Evolutionary conservation across 1,140 invertebrate species (phyloP), one percentile per base, ranked within the genome.

Genomic region (Eriocheir sinensis): DNA sequence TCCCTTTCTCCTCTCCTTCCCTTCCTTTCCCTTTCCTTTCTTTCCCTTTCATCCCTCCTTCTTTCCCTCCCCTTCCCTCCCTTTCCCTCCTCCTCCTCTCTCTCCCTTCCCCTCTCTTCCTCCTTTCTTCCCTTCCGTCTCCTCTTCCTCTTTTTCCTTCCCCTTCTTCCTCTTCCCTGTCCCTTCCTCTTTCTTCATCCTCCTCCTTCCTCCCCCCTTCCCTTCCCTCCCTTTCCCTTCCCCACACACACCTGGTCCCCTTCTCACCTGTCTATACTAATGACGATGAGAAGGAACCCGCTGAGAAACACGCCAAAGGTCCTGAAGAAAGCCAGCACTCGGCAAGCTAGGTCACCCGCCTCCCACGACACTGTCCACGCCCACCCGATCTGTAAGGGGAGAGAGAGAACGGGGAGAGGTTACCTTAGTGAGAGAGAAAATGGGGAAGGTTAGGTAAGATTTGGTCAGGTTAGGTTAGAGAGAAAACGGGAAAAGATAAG

Each of bases 301-400:
- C 98, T 99, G 89, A 99, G 97, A 97, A 98, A 99, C 0, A 99
- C 97, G 0, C 98, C 98, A 96, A 99, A 99, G 85, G 98, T 98
- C 90, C 98, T 96, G 96, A 98, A 98, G 97, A 99, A 98, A 95
- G 98, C 97, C 98, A 98, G 98, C 94, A 98, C 97, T 38, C 98
- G 97, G 96, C 98, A 99, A 97, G 98, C 97, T 0, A 97, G 96
- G 96, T 99, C 98, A 0, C 98, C 98, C 2, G 98, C 96, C 72
- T 89, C 93, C 96, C 96, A 97, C 0, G 92, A 94, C 12, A 97
- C 96, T 9, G 96, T 97, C 12, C 93, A 93, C 17, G 96, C 96
- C 96, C 96, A 97, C 0, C 96, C 96, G 93, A 95, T 95, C 95
- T 95, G 83, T n/a, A 0, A 36, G 86, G 2, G 8, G 81, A 36